phyloP scores from a whole-genome alignment of 2,888 invertebrate genomes.

The Cephus runcator region DNA sequence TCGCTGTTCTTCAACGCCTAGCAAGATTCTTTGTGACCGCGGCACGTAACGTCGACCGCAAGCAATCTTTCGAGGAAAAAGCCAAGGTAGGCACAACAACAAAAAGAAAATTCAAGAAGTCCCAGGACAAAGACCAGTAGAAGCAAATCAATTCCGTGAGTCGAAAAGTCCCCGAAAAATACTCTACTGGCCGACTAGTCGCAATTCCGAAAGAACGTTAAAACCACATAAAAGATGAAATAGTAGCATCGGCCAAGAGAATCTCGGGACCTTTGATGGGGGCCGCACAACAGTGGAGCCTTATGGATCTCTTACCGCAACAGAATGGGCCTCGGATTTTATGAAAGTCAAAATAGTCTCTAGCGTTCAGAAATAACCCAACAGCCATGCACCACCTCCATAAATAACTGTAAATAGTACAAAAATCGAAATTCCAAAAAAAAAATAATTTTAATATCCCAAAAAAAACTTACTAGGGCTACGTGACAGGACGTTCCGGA shows the following conservation, averaged over 20 bases:
- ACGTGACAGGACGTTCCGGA: conserved; percentile 45
- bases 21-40: background rate
- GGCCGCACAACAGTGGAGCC: conserved; percentile 16
- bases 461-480: conserved; percentile 45
- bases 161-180: background rate
- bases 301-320: background rate
- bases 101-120: conserved; percentile 10
- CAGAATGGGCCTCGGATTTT: background rate
- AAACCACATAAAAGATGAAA: conserved; percentile 49
- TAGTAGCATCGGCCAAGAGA: conserved; percentile 29
- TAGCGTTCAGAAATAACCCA: background rate
- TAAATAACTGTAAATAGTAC: background rate
- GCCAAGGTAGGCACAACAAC: background rate
- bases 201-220: conserved; percentile 42
- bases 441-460: background rate
- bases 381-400: background rate
- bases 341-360: background rate
- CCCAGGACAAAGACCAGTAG: background rate
- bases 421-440: background rate
- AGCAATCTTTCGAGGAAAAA: conserved; percentile 6
- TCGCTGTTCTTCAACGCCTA: background rate
- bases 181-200: background rate
- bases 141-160: background rate
- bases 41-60: conserved; percentile 10
- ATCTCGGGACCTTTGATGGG: conserved; percentile 28